Evolutionary conservation across 2,797 vertebrate species (phyloP), one percentile per base, ranked within the genome.

Genomic region (Typhlichthys eigenmanni): DNA sequence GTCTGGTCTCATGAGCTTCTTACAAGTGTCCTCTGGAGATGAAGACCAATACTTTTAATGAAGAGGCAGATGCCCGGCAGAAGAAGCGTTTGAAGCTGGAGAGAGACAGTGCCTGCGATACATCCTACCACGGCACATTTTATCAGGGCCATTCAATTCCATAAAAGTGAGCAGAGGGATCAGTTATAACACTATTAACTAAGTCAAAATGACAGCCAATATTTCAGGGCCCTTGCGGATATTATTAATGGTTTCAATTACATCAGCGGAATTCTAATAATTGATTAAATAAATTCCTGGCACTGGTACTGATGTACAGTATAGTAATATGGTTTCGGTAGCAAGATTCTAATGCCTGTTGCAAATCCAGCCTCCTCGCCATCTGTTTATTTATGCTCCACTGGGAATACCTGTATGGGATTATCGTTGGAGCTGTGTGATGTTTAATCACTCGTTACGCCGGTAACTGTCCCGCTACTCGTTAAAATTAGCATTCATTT

Each of bases 401-500:
- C 47, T 68, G 89, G 89, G 91, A 91, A 91, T 91, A 92, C 91
- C 91, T 92, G 87, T 47, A 72, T 76, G 66, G 89, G 84, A 90
- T 89, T 87, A 88, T 87, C 85, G 81, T 80, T 72, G 77, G 80
- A 86, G 82, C 83, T 73, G 80, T 86, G 82, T 85, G 78, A 85
- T 61, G 78, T 82, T 84, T 87, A 92, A 92, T 91, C 91, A 88
- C 84, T 92, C 89, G 91, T 91, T 91, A 90, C 84, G 76, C 79
- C 77, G 62, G 85, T 90, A 89, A 90, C 87, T 86, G 89, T 90
- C 90, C 88, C 81, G 85, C 80, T 67, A 81, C 85, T 79, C 72
- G 79, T 75, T 80, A 68, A 84, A 88, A 90, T 85, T 87, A 90
- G 89, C 84, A 82, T 83, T 92, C 77, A 86, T 92, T 92, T 92